These are phyloP conservation scores for Dryobotodes eremita DNA, from an alignment of 2,888 invertebrate genomes.

Conservation along the genomic window DNA sequence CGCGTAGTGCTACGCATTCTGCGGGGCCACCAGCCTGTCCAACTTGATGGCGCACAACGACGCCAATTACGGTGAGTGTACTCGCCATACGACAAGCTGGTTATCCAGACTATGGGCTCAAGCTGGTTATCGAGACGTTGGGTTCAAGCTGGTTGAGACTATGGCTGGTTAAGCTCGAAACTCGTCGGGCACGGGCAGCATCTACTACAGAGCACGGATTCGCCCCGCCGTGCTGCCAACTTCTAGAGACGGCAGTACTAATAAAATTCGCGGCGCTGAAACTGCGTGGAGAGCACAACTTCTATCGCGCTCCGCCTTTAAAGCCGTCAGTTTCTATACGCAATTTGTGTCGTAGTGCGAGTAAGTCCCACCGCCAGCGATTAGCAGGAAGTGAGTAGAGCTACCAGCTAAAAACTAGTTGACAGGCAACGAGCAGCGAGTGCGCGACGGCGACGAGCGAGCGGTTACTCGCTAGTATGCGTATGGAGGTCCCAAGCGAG, in stretches of 20 bases:
- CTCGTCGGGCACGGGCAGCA: neutral
- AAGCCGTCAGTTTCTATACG: neutral
- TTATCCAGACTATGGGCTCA: neutral
- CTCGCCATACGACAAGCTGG: neutral
- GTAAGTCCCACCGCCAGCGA: neutral
- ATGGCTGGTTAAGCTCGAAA: neutral
- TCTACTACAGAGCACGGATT: neutral
- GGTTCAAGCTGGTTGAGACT: neutral
- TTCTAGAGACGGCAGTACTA: neutral
- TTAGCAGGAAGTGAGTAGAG: neutral
- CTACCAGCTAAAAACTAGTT: neutral
- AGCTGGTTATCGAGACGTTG: neutral
- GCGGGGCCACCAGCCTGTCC: conserved; percentile 91
- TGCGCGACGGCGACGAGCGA: neutral
- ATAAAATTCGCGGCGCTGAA: neutral
- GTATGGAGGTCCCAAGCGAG: too few species aligned
- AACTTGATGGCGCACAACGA: conserved; percentile 88
- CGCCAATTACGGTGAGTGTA: conserved; percentile 90
- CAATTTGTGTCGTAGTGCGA: neutral
- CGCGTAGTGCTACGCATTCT: conserved; percentile 92
- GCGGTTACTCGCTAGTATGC: neutral
- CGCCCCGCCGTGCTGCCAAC: too few species aligned
- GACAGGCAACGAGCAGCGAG: neutral
- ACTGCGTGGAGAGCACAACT: neutral
- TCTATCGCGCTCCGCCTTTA: neutral